A percentile compares a stretch with the other conserved stretches of the same genome.
These are phyloP conservation scores for Caenorhabditis remanei DNA, from an alignment of 1,140 invertebrate species.

Conservation along the genomic window DNA sequence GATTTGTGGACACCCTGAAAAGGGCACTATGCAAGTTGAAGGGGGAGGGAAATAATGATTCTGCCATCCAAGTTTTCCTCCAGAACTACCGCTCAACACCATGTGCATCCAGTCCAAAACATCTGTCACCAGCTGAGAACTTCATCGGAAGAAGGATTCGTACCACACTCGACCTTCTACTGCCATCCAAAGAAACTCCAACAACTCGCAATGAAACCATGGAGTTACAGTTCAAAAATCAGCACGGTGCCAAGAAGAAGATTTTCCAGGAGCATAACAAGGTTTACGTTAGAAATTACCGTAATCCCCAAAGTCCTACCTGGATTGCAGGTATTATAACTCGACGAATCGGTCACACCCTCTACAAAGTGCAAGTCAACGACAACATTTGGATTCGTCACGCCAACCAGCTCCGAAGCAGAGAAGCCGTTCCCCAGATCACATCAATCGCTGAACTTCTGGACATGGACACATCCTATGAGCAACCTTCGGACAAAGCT, in stretches of 20 bases:
- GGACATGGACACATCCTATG: not conserved
- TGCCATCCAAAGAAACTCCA: not conserved
- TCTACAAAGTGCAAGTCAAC: not conserved
- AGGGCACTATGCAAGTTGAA: no score
- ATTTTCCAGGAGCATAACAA: not conserved
- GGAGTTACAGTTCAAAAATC: not conserved
- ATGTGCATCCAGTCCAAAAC: not conserved
- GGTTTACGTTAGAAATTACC: not conserved
- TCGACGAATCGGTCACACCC: not conserved
- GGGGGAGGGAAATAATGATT: no score
- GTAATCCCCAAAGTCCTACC: not conserved
- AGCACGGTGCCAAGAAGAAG: conserved; percentile 11
- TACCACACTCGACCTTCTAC: not conserved
- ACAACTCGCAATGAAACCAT: not conserved
- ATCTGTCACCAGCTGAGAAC: not conserved
- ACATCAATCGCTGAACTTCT: not conserved
- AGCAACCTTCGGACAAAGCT: not conserved
- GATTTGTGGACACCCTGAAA: no score
- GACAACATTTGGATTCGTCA: not conserved
- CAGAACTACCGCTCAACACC: conserved; percentile 47
- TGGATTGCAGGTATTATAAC: conserved; percentile 7
- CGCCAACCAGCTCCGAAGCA: not conserved
- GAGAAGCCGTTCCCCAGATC: not conserved
- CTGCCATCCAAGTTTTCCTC: no score
- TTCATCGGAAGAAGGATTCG: not conserved